Conservation (phyloP, 2,113 vertebrate species). For the Poeciliopsis occidentalis region DNA sequence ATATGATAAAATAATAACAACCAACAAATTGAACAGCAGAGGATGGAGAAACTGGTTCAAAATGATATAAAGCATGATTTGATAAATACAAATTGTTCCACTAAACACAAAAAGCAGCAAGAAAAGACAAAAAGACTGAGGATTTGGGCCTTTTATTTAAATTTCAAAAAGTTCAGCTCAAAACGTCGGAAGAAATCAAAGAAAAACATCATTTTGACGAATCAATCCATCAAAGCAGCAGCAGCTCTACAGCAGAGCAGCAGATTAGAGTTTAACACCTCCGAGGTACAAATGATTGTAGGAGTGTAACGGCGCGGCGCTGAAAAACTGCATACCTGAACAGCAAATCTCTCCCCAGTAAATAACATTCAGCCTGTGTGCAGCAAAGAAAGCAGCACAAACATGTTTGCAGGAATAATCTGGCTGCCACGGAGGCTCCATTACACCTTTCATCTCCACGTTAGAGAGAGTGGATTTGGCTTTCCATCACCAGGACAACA, state of each 20-base stretch:
- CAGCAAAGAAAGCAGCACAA: constrained; percentile 54
- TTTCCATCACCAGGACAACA: constrained; percentile 65
- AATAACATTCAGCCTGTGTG: constrained; percentile 50
- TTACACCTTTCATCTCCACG: constrained; percentile 67
- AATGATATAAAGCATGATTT: too few species aligned
- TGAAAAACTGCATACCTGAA: constrained; percentile 54
- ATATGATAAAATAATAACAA: too few species aligned
- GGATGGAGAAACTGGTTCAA: too few species aligned
- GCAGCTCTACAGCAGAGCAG: not conserved
- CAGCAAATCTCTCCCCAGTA: constrained; percentile 46
- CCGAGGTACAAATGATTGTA: constrained; percentile 25
- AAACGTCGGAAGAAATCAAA: not conserved
- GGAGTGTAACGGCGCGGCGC: not conserved
- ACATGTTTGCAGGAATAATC: constrained; percentile 60
- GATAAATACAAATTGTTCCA: too few species aligned
- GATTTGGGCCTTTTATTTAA: too few species aligned
- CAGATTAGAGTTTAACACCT: constrained; percentile 16
- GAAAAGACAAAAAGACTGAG: too few species aligned
- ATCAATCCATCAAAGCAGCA: not conserved
- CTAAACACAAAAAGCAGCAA: too few species aligned
- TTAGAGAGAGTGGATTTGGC: constrained; percentile 60
- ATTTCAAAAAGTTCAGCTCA: too few species aligned
- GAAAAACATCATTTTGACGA: not conserved
- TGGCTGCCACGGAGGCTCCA: constrained; percentile 45
- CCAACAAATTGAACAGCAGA: too few species aligned